Evolutionary conservation across 92 coral and sea anemone species (phyloP).

Genomic region (Hydrozoanthus gracilis): DNA sequence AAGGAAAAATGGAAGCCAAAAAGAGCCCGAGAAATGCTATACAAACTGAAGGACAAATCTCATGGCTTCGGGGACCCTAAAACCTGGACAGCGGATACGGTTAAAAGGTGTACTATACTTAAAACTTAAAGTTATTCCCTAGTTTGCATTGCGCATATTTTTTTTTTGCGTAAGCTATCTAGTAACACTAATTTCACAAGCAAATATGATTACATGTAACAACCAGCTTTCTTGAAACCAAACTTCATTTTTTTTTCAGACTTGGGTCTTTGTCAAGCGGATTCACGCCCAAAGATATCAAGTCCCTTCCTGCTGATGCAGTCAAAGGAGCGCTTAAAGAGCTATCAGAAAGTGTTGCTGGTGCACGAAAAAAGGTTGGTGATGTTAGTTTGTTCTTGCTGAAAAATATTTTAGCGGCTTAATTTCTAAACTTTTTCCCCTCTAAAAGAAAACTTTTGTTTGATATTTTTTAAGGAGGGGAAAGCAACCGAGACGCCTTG

Average conservation of each 20-base stretch:
- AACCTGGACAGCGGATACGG: constrained; percentile 58
- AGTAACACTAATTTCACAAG: too few species aligned
- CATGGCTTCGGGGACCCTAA: constrained; percentile 56
- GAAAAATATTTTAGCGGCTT: background rate
- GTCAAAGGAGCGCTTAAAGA: constrained; percentile 36
- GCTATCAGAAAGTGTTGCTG: constrained; percentile 1
- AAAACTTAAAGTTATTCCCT: background rate
- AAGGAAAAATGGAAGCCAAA: constrained; percentile 57
- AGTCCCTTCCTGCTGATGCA: constrained; percentile 32
- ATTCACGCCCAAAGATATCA: constrained; percentile 38
- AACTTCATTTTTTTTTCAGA: constrained; percentile 12
- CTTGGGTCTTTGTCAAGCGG: constrained; percentile 35
- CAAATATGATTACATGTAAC: background rate
- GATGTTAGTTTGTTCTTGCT: too few species aligned
- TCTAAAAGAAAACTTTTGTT: too few species aligned
- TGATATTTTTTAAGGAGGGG: too few species aligned
- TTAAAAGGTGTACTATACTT: constrained; percentile 32
- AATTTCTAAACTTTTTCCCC: too few species aligned
- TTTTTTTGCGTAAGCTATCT: too few species aligned
- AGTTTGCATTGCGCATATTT: too few species aligned
- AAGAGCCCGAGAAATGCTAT: constrained; percentile 52
- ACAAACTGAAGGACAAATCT: constrained; percentile 47
- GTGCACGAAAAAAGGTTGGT: constrained; percentile 14
- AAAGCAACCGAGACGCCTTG: too few species aligned
- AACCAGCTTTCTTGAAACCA: background rate